Conservation (phyloP, 2,113 vertebrate genomes). For the Ailurus styani region DNA sequence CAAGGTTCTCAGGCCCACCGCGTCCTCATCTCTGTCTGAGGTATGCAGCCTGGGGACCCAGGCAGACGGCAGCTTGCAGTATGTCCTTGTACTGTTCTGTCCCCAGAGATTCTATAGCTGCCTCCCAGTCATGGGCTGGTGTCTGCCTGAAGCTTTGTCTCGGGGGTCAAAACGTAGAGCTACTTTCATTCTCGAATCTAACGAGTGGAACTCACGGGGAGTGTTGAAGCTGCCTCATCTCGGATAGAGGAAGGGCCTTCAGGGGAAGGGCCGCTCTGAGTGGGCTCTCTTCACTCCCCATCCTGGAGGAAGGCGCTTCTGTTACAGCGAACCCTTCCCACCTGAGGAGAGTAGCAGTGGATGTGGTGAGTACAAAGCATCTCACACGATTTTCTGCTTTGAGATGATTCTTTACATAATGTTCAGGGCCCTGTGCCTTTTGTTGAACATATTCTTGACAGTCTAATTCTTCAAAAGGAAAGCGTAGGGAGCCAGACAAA, state of each 20-base stretch:
- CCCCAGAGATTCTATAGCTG: neutral
- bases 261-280: neutral
- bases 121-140: too few relatives aligned
- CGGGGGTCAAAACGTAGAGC: neutral
- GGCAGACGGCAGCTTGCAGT: neutral
- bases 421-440: neutral
- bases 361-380: neutral
- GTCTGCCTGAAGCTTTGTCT: neutral
- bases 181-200: neutral
- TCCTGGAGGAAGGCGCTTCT: too few relatives aligned
- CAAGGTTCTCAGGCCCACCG: neutral
- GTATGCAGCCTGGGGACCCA: accelerated
- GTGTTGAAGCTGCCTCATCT: neutral
- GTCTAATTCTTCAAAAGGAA: neutral
- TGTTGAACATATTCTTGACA: neutral
- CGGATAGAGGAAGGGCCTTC: neutral
- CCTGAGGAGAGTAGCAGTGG: neutral
- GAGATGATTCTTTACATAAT: neutral
- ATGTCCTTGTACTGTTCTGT: neutral
- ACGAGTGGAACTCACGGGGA: neutral
- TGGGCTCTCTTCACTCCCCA: accelerated
- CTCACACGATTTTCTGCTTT: neutral
- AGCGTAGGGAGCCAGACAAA: neutral
- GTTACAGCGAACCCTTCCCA: neutral
- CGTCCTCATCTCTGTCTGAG: accelerated